Percentiles rank a stretch among this genome's conserved stretches.
These are phyloP conservation scores for Percopsis omiscomaycus DNA, from an alignment of 2,797 vertebrate genomes.

Conservation along the genomic window DNA sequence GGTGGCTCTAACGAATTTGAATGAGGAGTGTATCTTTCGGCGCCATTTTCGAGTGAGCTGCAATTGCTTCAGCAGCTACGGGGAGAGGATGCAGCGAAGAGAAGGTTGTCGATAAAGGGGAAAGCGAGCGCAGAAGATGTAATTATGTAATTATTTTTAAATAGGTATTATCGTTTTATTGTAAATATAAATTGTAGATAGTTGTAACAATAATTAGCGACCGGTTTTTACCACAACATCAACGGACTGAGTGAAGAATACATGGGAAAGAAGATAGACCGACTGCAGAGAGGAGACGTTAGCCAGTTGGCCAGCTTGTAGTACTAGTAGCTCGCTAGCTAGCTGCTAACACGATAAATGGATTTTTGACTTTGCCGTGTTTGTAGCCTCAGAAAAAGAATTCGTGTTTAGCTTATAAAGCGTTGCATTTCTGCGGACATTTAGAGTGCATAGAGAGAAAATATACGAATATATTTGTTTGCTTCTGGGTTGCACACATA, in stretches of 20 bases:
- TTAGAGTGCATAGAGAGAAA: conserved; percentile 1
- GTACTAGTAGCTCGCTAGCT: conserved; percentile 65
- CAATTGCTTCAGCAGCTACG: conserved; percentile 80
- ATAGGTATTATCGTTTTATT: conserved; percentile 21
- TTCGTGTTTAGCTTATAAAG: conserved; percentile 19
- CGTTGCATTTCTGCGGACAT: conserved; percentile 31
- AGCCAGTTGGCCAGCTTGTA: conserved; percentile 69
- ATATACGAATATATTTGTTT: background rate
- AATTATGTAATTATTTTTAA: conserved; percentile 46
- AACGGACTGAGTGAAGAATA: conserved; percentile 25
- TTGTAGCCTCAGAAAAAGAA: conserved; percentile 45
- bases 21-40: conserved; percentile 97
- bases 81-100: conserved; percentile 68
- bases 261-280: conserved; percentile 37
- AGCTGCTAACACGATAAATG: conserved; percentile 55
- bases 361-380: conserved; percentile 61
- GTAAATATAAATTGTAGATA: conserved; percentile 52
- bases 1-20: conserved; percentile 97
- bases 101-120: conserved; percentile 51
- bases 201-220: conserved; percentile 16
- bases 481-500: background rate
- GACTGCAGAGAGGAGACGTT: conserved; percentile 69
- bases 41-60: conserved; percentile 98
- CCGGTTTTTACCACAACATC: conserved; percentile 13
- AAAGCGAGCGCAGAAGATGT: conserved; percentile 47